Base-by-base conservation (phyloP, 2,113 vertebrate species). In the Xenopus laevis region DNA sequence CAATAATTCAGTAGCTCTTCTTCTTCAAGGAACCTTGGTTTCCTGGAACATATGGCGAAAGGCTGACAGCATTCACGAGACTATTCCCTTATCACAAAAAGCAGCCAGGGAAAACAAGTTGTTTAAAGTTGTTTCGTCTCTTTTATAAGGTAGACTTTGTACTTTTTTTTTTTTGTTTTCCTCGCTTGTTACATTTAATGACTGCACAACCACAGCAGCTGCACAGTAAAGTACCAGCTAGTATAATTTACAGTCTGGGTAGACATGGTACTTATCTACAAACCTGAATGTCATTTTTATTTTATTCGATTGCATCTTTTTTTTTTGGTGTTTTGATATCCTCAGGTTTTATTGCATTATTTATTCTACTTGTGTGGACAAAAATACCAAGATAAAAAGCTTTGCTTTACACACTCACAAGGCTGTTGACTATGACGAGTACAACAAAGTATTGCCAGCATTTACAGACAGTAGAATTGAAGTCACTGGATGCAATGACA, bases 1-100 rank as follows among this genome's bases (percentile, higher is more conserved):
- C 95, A 99, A 99, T 99, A 97, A 98, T 98, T 96, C 92, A 98
- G 85, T 83, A 88, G 84, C 81, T 65, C 89, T 90, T 94, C 93
- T 90, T 94, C 93, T 92, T 92, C 90, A 93, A 94, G 93, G 90
- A 93, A 90, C 89, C 89, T 90, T 80, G 84, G 86, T 86, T 93
- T 95, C 90, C 93, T 89, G 88, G 84, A 92, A 90, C 96, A 96
- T 94, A 95, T 95, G 95, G 95, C 85, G 87, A 77, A 72, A 86
- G 87, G 86, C 84, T 88, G 87, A 84, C 86, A 83, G 78, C 78
- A 78, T 87, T 93, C 87, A 80, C 80, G 72, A 89, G 86, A 86
- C 81, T 72, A 78, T 85, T 89, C 84, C 82, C 89, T 92, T 88
- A 89, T 87, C 89, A 88, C 87, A 87, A 86, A 86, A 82, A 83